A percentile compares a stretch with the other conserved stretches of the same genome.
Conservation (phyloP, 92 coral and sea anemone species). For the Epizoanthus fatuus region DNA sequence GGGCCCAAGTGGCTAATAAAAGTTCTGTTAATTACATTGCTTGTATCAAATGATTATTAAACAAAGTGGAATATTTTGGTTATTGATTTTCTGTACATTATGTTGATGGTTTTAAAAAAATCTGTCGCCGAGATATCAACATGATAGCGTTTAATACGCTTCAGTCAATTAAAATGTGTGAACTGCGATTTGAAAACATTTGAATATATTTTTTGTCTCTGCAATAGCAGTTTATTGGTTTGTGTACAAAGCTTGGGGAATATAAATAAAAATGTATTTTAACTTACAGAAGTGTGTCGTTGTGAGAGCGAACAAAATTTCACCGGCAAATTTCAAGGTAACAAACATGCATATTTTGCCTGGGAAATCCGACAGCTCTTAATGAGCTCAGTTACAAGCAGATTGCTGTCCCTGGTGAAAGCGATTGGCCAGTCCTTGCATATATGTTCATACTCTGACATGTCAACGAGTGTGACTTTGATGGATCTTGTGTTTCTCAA, state of each 20-base stretch:
- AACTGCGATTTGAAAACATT: constrained; percentile 22
- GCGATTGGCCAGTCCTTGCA: constrained; percentile 64
- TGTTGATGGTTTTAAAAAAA: constrained; percentile 9
- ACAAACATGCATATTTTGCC: constrained; percentile 5
- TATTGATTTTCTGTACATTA: too few species aligned
- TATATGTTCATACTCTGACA: constrained; percentile 53
- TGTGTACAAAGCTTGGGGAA: constrained; percentile 29
- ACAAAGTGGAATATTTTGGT: too few species aligned
- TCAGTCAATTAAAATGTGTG: constrained; percentile 32
- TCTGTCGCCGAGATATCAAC: constrained; percentile 20
- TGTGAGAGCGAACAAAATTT: neutral
- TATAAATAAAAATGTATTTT: constrained; percentile 38
- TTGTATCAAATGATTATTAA: too few species aligned
- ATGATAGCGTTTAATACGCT: constrained; percentile 23
- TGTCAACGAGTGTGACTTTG: constrained; percentile 83
- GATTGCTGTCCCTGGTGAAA: constrained; percentile 67
- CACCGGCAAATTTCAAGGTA: neutral
- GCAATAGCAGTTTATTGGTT: constrained; percentile 38
- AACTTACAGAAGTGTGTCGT: constrained; percentile 19
- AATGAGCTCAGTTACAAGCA: constrained; percentile 59
- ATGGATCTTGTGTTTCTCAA: constrained; percentile 36
- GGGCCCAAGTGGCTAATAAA: too few species aligned
- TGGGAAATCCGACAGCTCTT: constrained; percentile 56
- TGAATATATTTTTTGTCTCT: constrained; percentile 5
- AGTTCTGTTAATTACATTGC: too few species aligned